These are phyloP conservation scores for Alligator sinensis DNA, from an alignment of 2,113 vertebrate genomes.

Conservation along the genomic window DNA sequence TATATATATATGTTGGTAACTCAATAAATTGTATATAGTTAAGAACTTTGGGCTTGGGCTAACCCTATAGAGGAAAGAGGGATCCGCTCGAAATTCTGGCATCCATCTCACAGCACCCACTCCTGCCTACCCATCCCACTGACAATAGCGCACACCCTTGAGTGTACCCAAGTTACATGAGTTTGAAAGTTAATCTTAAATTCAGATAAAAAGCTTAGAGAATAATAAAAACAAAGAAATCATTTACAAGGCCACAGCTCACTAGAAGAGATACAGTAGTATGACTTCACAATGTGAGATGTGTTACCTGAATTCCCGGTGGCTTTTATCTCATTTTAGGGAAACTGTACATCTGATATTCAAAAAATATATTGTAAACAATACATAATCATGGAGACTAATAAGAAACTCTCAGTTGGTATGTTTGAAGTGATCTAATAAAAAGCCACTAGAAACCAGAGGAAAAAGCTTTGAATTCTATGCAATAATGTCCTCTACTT, in stretches of 20 bases:
- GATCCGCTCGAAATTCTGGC: too few species aligned
- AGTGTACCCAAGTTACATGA: neutral
- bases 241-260: conserved; percentile 48
- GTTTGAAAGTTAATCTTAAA: conserved; percentile 53
- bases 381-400: neutral
- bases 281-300: conserved; percentile 15
- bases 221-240: conserved; percentile 34
- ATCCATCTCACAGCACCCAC: too few species aligned
- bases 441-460: neutral
- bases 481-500: neutral
- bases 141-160: too few species aligned
- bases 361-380: neutral
- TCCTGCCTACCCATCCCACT: too few species aligned
- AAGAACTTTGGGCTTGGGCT: too few species aligned
- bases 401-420: neutral
- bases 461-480: neutral
- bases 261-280: neutral
- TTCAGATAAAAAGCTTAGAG: conserved; percentile 22
- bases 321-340: conserved; percentile 26
- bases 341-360: conserved; percentile 12
- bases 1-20: too few species aligned
- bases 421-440: neutral
- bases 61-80: too few species aligned
- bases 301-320: conserved; percentile 13
- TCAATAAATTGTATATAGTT: too few species aligned